These are phyloP conservation scores for Clarias pachynema DNA, from an alignment of 2,797 vertebrate genomes.

Conservation along the genomic window DNA sequence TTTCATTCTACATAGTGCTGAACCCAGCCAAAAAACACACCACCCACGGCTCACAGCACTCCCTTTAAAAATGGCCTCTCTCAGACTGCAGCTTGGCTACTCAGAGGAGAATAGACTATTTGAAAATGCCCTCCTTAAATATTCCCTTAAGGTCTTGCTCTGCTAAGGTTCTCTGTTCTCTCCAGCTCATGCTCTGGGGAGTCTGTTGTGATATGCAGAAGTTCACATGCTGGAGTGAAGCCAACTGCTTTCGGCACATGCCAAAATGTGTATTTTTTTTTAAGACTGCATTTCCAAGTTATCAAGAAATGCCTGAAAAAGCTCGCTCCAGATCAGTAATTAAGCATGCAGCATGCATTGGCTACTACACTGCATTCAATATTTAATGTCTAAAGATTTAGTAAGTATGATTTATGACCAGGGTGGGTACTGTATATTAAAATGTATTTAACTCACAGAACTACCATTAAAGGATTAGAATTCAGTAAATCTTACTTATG, in stretches of 20 bases:
- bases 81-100: slow-evolving; percentile 52
- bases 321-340: slow-evolving; percentile 14
- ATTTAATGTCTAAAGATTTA: background rate
- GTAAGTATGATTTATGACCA: background rate
- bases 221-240: slow-evolving; percentile 35
- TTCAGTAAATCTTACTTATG: background rate
- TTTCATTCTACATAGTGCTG: slow-evolving; percentile 47
- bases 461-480: background rate
- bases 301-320: slow-evolving; percentile 7
- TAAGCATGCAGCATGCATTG: background rate
- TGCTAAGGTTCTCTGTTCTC: slow-evolving; percentile 56
- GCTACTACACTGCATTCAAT: background rate
- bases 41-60: slow-evolving; percentile 45
- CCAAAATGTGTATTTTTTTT: background rate
- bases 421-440: background rate
- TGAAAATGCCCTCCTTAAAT: slow-evolving; percentile 60
- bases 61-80: slow-evolving; percentile 51
- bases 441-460: background rate
- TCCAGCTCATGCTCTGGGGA: slow-evolving; percentile 52
- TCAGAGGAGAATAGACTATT: slow-evolving; percentile 60
- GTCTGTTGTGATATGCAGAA: slow-evolving; percentile 41
- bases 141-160: slow-evolving; percentile 62
- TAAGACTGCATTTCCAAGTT: slow-evolving; percentile 2
- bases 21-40: slow-evolving; percentile 52
- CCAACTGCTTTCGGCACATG: slow-evolving; percentile 13